A percentile compares a stretch with the other conserved stretches of the same genome.
phyloP scores from a whole-genome alignment of 2,888 invertebrate genomes.

The Agrotis clavis region DNA sequence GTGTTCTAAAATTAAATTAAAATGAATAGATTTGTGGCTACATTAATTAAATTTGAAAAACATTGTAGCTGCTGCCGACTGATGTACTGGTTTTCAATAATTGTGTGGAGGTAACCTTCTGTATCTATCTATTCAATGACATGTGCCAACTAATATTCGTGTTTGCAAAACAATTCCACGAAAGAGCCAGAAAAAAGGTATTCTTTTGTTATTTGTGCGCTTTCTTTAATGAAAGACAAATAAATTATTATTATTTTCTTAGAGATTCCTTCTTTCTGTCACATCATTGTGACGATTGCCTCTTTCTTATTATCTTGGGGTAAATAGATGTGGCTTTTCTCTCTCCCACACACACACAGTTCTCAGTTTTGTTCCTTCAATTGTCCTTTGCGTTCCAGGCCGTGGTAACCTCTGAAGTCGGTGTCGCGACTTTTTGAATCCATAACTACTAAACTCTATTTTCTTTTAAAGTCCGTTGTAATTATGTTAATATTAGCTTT shows the following conservation, averaged over 20 bases:
- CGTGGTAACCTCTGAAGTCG: too few relatives aligned
- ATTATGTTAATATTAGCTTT: too few relatives aligned
- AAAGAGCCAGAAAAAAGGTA: slow-evolving; percentile 39
- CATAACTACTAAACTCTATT: too few relatives aligned
- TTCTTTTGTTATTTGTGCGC: slow-evolving; percentile 30
- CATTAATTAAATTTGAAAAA: too few relatives aligned
- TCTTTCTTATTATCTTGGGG: not conserved
- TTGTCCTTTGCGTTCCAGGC: too few relatives aligned
- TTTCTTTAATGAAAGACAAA: slow-evolving; percentile 33
- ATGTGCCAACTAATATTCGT: slow-evolving; percentile 37
- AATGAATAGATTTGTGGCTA: too few relatives aligned
- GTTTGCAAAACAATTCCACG: slow-evolving; percentile 54
- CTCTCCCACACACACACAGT: too few relatives aligned
- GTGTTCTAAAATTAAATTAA: too few relatives aligned
- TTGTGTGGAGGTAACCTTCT: not conserved
- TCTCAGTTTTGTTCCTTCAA: too few relatives aligned
- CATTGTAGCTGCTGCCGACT: too few relatives aligned
- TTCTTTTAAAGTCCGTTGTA: too few relatives aligned
- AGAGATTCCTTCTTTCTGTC: slow-evolving; percentile 12
- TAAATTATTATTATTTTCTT: slow-evolving; percentile 26
- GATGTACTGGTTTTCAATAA: not conserved
- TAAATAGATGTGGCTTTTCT: not conserved
- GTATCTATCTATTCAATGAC: slow-evolving; percentile 4
- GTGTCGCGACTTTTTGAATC: too few relatives aligned
- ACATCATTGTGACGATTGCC: slow-evolving; percentile 18